These are phyloP conservation scores for Galeopterus variegatus DNA, from an alignment of 2,113 vertebrate species.

Conservation along the genomic window DNA sequence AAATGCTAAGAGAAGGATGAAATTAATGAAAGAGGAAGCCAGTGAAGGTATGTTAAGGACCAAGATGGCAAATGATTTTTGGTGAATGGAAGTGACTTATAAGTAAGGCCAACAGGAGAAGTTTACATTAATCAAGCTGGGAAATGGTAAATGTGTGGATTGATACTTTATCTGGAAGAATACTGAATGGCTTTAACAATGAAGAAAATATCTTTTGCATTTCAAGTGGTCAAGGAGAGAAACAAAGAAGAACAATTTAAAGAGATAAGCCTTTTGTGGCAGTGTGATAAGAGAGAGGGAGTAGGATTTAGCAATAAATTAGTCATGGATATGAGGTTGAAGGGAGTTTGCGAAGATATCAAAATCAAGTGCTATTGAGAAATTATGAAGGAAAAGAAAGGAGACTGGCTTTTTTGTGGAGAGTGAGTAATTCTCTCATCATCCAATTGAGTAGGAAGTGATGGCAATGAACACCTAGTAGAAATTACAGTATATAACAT, in stretches of 20 bases:
- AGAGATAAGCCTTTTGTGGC: background rate
- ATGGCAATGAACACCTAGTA: background rate
- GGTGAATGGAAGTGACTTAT: background rate
- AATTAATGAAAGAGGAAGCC: background rate
- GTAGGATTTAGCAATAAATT: background rate
- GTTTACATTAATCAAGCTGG: background rate
- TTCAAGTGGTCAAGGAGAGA: slow-evolving; percentile 8
- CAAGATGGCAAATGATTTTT: slow-evolving; percentile 18
- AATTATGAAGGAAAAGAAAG: background rate
- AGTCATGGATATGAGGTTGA: background rate
- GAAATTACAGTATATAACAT: background rate
- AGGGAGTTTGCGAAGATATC: background rate
- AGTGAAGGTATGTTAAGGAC: background rate
- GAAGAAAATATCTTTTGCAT: background rate
- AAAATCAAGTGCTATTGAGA: background rate
- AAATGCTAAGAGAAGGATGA: background rate
- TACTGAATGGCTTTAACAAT: slow-evolving; percentile 2
- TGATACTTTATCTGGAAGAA: slow-evolving; percentile 8
- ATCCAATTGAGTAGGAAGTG: background rate
- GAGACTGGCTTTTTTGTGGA: background rate
- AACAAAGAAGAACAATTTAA: background rate
- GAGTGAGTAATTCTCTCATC: background rate
- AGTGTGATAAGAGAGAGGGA: background rate
- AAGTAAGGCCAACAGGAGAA: background rate
- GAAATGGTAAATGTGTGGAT: background rate